Evolutionary conservation across 1,140 invertebrate genomes (phyloP).

Genomic region (Ladona fulva): DNA sequence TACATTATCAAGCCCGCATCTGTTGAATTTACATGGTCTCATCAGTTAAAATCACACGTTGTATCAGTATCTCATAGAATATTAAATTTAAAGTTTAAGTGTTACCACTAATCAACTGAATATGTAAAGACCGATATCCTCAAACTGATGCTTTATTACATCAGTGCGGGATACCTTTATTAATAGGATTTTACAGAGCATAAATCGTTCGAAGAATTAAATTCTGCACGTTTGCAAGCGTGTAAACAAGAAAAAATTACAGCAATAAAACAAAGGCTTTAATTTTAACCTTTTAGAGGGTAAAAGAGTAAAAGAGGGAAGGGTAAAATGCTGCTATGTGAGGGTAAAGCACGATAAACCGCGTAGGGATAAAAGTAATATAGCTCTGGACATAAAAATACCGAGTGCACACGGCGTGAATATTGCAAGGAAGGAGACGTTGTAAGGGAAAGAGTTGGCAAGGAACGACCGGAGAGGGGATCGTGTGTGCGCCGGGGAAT

Average conservation of each 20-base stretch:
- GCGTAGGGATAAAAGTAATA: background rate
- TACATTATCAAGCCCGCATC: no score
- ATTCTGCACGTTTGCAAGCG: no score
- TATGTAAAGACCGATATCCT: no score
- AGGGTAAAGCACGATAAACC: background rate
- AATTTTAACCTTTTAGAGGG: background rate
- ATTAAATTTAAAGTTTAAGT: no score
- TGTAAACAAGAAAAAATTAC: background rate
- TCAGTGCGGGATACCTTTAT: no score
- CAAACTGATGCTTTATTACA: no score
- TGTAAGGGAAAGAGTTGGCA: background rate
- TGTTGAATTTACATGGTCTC: no score
- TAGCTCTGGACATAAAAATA: background rate
- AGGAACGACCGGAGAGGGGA: background rate
- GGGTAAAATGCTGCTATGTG: background rate
- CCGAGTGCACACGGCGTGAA: background rate
- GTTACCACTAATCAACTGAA: no score
- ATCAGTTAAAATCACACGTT: no score
- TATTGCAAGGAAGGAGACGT: background rate
- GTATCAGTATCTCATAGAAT: no score
- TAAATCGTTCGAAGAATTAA: no score
- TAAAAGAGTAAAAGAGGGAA: background rate
- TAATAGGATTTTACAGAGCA: no score
- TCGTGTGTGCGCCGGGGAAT: background rate
- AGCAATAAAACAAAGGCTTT: background rate